phyloP scores from a whole-genome alignment of 2,113 vertebrate species.

The Dicerorhinus sumatrensis region DNA sequence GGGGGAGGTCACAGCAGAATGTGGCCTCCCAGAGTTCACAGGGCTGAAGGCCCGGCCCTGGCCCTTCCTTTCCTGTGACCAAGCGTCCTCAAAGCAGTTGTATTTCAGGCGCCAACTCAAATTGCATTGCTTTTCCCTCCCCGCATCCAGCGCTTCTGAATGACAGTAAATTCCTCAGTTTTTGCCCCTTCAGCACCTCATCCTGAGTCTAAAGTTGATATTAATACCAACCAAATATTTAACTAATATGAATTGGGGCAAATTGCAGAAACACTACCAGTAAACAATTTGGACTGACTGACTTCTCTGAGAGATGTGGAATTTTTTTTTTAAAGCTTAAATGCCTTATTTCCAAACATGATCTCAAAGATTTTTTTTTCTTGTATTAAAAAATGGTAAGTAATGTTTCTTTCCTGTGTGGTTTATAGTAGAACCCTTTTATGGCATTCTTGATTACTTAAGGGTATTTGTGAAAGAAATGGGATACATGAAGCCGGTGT shows the following conservation, averaged over 20 bases:
- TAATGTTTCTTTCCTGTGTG: background rate
- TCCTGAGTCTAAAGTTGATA: background rate
- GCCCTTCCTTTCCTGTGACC: background rate
- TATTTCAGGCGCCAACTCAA: background rate
- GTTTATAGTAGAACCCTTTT: background rate
- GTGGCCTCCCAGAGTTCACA: background rate
- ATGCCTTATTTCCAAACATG: conserved; percentile 40
- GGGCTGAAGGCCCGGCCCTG: background rate
- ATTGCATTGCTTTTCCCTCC: background rate
- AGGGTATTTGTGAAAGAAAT: background rate
- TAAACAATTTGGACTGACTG: background rate
- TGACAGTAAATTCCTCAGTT: background rate
- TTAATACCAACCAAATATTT: conserved; percentile 23
- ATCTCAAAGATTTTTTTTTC: background rate
- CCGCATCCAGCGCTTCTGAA: background rate
- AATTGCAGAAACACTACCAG: conserved; percentile 6
- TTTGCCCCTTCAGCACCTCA: background rate
- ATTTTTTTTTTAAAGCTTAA: background rate
- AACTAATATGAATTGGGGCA: background rate
- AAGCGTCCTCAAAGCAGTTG: background rate
- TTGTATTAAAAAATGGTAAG: background rate
- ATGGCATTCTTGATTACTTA: conserved; percentile 28
- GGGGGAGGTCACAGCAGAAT: conserved; percentile 7
- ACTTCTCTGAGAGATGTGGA: background rate
- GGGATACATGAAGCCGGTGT: background rate